phyloP scores from a whole-genome alignment of 2,797 vertebrate genomes.

The Microcaecilia unicolor region DNA sequence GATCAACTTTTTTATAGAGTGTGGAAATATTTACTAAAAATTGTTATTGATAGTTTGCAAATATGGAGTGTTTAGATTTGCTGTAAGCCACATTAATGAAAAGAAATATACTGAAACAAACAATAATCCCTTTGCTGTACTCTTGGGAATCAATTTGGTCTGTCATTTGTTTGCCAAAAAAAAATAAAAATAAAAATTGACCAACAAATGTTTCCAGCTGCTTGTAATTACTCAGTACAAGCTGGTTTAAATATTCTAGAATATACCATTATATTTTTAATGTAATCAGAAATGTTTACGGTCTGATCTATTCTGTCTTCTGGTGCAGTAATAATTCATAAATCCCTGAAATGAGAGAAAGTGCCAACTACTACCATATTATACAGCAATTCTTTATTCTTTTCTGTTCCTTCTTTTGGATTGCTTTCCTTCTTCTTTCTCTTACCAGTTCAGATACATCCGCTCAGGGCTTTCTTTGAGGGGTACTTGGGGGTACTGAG shows the following conservation, averaged over 20 bases:
- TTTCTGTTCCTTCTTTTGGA: background rate
- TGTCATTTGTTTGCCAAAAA: slow-evolving; percentile 31
- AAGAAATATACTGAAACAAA: slow-evolving; percentile 19
- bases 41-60: background rate
- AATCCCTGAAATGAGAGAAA: background rate
- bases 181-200: too few species aligned
- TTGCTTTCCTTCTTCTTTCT: background rate
- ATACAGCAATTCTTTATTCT: background rate
- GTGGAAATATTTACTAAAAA: too few species aligned
- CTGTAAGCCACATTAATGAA: slow-evolving; percentile 21
- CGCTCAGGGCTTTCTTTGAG: too few species aligned
- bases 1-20: too few species aligned
- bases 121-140: slow-evolving; percentile 29
- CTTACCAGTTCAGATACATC: too few species aligned
- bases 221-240: slow-evolving; percentile 28
- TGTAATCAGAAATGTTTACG: background rate
- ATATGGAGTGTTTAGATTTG: slow-evolving; percentile 19
- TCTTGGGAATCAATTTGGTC: slow-evolving; percentile 33
- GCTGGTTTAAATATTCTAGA: slow-evolving; percentile 7
- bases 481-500: too few species aligned
- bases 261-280: slow-evolving; percentile 4
- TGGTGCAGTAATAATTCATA: too few species aligned
- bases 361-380: background rate
- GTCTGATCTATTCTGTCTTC: too few species aligned
- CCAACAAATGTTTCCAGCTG: slow-evolving; percentile 38